Percentiles rank a stretch among this genome's conserved stretches.
phyloP scores from a whole-genome alignment of 2,888 invertebrate genomes.

The Antheraea assamensis region DNA sequence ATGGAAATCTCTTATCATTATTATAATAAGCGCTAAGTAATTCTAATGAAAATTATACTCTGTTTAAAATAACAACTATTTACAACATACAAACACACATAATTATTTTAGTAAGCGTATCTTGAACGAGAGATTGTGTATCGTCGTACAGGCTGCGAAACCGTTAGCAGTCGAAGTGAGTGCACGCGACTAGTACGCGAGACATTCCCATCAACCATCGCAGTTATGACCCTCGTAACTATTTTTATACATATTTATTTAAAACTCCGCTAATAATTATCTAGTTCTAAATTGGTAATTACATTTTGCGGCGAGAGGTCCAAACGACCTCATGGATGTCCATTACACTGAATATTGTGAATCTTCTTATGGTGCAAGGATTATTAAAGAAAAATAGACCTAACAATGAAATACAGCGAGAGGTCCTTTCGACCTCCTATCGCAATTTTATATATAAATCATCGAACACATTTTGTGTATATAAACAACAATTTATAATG shows the following conservation, averaged over 20 bases:
- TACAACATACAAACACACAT: background rate
- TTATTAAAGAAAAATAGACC: no score
- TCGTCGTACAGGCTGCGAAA: slow-evolving; percentile 22
- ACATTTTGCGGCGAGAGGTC: background rate
- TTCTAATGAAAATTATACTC: slow-evolving; percentile 19
- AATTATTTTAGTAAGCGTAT: slow-evolving; percentile 11
- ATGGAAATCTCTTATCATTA: background rate
- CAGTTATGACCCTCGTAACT: background rate
- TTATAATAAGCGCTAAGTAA: background rate
- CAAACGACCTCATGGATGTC: background rate
- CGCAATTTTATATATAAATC: background rate
- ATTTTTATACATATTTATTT: background rate
- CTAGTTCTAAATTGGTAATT: background rate
- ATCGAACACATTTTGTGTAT: background rate
- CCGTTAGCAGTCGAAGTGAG: background rate
- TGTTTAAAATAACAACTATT: background rate
- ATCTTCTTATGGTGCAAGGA: no score
- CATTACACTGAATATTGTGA: no score
- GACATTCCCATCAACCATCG: background rate
- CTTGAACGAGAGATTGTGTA: slow-evolving; percentile 3
- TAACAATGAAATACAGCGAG: background rate
- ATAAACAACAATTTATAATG: background rate
- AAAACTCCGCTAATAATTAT: background rate
- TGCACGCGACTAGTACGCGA: background rate
- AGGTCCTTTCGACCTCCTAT: background rate